Conservation (phyloP, 1,140 invertebrate genomes). For the Chlorops oryzae region DNA sequence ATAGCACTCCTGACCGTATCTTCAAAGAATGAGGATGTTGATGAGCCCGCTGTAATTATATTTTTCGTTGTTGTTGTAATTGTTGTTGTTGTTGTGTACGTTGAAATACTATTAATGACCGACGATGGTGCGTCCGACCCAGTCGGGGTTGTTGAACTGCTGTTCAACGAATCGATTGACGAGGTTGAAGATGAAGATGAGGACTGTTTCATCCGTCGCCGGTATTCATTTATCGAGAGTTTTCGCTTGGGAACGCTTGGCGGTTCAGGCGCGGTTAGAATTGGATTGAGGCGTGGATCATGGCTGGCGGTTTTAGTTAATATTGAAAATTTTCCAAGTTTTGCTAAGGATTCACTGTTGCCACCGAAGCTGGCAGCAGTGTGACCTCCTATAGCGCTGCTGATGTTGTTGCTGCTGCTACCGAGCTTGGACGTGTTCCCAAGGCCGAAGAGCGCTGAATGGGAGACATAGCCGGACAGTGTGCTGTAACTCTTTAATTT, state of each 20-base stretch:
- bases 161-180: background rate
- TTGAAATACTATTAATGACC: slow-evolving; percentile 15
- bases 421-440: background rate
- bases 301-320: slow-evolving; percentile 40
- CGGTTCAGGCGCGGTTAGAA: slow-evolving; percentile 36
- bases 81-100: background rate
- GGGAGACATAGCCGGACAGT: slow-evolving; percentile 12
- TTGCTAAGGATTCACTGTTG: background rate
- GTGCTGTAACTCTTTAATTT: slow-evolving; percentile 18
- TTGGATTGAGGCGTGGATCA: slow-evolving; percentile 44
- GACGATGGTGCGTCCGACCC: slow-evolving; percentile 20
- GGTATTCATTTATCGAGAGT: slow-evolving; percentile 45
- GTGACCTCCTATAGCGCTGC: background rate
- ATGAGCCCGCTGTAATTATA: too few relatives aligned
- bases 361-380: background rate
- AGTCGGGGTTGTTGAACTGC: slow-evolving; percentile 18
- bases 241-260: slow-evolving; percentile 43
- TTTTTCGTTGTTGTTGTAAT: background rate
- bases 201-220: slow-evolving; percentile 25
- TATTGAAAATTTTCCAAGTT: slow-evolving; percentile 25
- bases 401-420: slow-evolving; percentile 1
- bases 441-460: slow-evolving; percentile 9
- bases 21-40: too few relatives aligned
- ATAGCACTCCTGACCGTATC: too few relatives aligned
- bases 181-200: background rate